Percentiles rank a stretch among this genome's conserved stretches.
Evolutionary conservation across 2,888 invertebrate species (phyloP).

Genomic region (Macrosiphum euphorbiae): DNA sequence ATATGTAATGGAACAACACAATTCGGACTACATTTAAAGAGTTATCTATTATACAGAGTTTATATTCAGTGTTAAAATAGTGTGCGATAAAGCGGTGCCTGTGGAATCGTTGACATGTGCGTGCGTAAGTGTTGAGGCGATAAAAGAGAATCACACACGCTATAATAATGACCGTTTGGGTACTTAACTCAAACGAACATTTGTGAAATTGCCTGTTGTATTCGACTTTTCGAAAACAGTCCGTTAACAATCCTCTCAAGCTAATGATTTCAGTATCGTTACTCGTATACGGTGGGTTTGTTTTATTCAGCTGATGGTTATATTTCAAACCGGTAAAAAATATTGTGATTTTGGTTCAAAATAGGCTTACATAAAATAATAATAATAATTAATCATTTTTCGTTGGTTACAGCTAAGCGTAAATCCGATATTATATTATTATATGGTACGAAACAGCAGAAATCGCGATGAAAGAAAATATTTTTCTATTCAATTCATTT

Average conservation of each 20-base stretch:
- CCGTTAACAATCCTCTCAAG: neutral
- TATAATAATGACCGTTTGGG: neutral
- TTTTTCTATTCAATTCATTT: too few species aligned
- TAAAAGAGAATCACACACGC: neutral
- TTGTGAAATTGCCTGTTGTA: neutral
- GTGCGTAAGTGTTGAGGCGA: neutral
- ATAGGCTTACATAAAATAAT: neutral
- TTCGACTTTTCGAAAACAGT: slow-evolving; percentile 15
- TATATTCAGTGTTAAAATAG: neutral
- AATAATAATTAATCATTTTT: neutral
- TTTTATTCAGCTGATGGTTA: neutral
- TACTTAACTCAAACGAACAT: neutral
- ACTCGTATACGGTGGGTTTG: neutral
- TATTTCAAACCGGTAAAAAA: neutral
- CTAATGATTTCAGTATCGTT: neutral
- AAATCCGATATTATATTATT: too few species aligned
- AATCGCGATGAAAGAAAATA: too few species aligned
- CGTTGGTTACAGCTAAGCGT: neutral
- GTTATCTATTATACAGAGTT: neutral
- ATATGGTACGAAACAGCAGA: too few species aligned
- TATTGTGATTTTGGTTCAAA: neutral
- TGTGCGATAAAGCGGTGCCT: neutral
- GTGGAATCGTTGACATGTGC: neutral
- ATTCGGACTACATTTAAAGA: neutral
- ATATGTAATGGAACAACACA: neutral